Base-by-base conservation (phyloP, 2,888 invertebrate genomes). In the Troilus luridus region DNA sequence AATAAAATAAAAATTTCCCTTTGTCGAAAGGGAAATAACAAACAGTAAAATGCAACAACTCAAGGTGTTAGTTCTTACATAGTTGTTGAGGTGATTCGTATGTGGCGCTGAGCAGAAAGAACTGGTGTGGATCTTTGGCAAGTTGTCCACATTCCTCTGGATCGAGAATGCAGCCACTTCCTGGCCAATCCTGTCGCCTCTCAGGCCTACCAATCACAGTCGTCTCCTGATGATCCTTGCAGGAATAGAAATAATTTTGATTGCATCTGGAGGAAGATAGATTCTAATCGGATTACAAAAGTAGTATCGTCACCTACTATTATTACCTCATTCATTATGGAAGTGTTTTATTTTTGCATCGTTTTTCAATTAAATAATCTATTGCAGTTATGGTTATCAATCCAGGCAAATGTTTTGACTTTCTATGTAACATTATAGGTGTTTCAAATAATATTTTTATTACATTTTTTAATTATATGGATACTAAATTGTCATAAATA, bases 101-200 rank as follows among this genome's bases (percentile, higher is more conserved):
- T 41, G 27, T 77, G 72, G 24, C 19, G 72, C 17, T 77, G 14
- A 19, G 9, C 17, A 77, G 41, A 41, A 77, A 27, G 72, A 77
- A 77, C 72, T 77, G 72, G 27, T 77, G 72, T 77, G 17, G 72
- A 12, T 41, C 27, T 77, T 77, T 77, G 72, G 72, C 72, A 77
- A 77, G 41, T 8, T 41, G 72, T 77, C 72, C 72, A 77, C 72
- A 77, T 77, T 77, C 72, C 72, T 77, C 7, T 17, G 8, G 17
- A 77, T 77, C 27, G 72, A 77, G 72, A 77, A 77, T 77, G 72
- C 72, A 77, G 41, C 19, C 27, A 77, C 72, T 77, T 77, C 72
- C 72, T 41, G 72, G 27, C 17, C 72, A 77, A 77, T 41, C 41
- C 72, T 41, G 27, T 77, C 12, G 17, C 19, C 27, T 41, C 19